Evolutionary conservation across 2,113 vertebrate genomes (phyloP), one percentile per base, ranked within the genome.

Genomic region (Phalacrocorax carbo): DNA sequence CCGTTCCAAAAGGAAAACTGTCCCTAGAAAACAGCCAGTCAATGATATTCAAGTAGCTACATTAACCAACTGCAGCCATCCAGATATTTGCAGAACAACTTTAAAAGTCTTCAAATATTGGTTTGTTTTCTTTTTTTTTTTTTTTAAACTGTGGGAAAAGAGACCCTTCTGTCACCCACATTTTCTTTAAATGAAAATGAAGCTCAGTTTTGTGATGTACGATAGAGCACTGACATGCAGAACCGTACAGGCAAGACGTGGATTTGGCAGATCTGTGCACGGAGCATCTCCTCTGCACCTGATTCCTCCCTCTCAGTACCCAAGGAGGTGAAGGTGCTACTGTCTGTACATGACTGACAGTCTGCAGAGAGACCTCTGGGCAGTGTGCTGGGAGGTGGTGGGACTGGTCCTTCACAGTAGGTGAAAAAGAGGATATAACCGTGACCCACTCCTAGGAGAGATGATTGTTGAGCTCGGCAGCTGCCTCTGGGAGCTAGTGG

Each of bases 291-390:
- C 25, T 58, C 38, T 64, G 64, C 13, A 6, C 0, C 0, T 40
- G 17, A 25, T 57, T 88, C 88, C 32, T 88, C 32, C 12, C 13
- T 70, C 48, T 75, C 30, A 4, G 32, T 30, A 38, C 29, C 27
- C 22, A 55, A 48, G 66, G 30, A 69, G 49, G 34, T 55, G 57
- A 49, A 32, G 52, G 14, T 68, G 22, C 7, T 52, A 0, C 58
- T 54, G 23, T 27, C 42, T 8, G 0, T 17, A 14, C 0, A 0
- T 7, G 19, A 5, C 54, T 13, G 36, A 7, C 21, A 6, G 73
- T 23, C 12, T 80, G 57, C 51, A 64, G 38, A 81, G 80, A 57
- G 21, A 49, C 9, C 60, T 72, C 34, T 18, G 13, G 36, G 48
- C 71, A 38, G 19, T 38, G 34, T 80, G 15, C 55, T 55, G 77